Conservation (phyloP, 35 echinoderm and acorn worm genomes). For the Antedon bifida region DNA sequence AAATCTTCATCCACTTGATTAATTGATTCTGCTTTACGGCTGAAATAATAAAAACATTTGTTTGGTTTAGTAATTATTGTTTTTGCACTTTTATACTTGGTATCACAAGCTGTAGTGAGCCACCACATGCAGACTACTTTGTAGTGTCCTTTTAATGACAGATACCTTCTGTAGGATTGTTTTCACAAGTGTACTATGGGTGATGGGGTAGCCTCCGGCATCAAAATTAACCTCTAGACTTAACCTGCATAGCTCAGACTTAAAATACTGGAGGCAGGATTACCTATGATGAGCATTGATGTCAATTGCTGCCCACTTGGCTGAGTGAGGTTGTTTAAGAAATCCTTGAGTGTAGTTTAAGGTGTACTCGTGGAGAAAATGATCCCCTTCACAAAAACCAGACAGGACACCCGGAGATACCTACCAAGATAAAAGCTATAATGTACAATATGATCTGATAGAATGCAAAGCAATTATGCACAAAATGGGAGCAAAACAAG, state of each 20-base stretch:
- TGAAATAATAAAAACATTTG: slow-evolving; percentile 26
- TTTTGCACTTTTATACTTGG: too few relatives aligned
- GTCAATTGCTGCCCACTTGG: slow-evolving; percentile 94
- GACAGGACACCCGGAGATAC: slow-evolving; percentile 28
- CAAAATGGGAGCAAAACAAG: too few relatives aligned
- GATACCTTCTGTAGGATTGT: too few relatives aligned
- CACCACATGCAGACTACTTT: too few relatives aligned
- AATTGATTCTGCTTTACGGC: slow-evolving; percentile 59
- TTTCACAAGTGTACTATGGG: too few relatives aligned
- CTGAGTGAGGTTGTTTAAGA: slow-evolving; percentile 54
- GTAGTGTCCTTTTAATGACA: too few relatives aligned
- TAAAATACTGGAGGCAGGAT: too few relatives aligned
- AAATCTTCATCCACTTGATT: slow-evolving; percentile 88
- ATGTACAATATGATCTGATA: not conserved
- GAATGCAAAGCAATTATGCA: too few relatives aligned
- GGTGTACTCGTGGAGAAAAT: slow-evolving; percentile 89
- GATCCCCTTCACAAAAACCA: slow-evolving; percentile 92
- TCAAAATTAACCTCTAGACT: too few relatives aligned
- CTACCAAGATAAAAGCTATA: slow-evolving; percentile 10
- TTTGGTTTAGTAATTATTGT: not conserved
- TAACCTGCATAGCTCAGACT: too few relatives aligned
- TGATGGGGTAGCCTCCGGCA: too few relatives aligned
- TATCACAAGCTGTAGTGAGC: too few relatives aligned
- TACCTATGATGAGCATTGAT: slow-evolving; percentile 92
- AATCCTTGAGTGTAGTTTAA: slow-evolving; percentile 92